Base-by-base conservation (phyloP, 2,797 vertebrate genomes). In the Pseudopleuronectes americanus region DNA sequence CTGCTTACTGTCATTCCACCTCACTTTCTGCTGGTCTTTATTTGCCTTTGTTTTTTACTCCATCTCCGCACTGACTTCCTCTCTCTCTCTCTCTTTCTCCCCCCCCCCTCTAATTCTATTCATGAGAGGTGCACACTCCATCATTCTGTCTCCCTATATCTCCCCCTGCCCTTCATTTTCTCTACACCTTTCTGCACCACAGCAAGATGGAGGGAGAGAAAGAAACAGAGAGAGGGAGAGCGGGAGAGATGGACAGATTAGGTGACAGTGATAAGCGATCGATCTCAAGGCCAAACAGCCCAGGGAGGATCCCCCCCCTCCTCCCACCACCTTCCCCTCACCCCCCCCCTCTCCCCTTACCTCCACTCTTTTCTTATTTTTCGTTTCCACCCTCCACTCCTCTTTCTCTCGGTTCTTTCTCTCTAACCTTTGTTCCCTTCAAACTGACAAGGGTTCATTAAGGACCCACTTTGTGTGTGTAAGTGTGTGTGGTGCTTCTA, bases 221-320 rank as follows among this genome's bases (percentile, higher is more conserved):
- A 22, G 73, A 45, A 8, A 45, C 12, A 64, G 22, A 60, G 33
- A 56, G 26, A 41, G n/a, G 47, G 21, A 38, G 56, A 31, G 71
- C n/a, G 48, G 58, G 75, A 79, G 83, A n/a, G 92, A 93, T 92
- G 84, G 90, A 90, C 79, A 88, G 89, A 92, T 92, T 90, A 90
- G 86, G 89, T 91, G 91, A 89, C 87, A 85, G 86, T 88, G 91
- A 93, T 93, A 90, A 92, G 92, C 84, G 79, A 93, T 93, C 89
- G 89, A 93, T 90, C 92, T 88, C 87, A 80, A 90, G 91, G 89
- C 92, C 90, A 90, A 88, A 90, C 84, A 84, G 81, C 79, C 67
- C 49, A 75, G 66, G 77, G 86, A 80, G 76, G 41, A 77, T 51
- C 59, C 57, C 64, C 45, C 58, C 54, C 17, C 9, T 19, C 17